Percentiles rank a stretch among this genome's conserved stretches.
phyloP scores from a whole-genome alignment of 2,797 vertebrate genomes.

The Alectoris magna region DNA sequence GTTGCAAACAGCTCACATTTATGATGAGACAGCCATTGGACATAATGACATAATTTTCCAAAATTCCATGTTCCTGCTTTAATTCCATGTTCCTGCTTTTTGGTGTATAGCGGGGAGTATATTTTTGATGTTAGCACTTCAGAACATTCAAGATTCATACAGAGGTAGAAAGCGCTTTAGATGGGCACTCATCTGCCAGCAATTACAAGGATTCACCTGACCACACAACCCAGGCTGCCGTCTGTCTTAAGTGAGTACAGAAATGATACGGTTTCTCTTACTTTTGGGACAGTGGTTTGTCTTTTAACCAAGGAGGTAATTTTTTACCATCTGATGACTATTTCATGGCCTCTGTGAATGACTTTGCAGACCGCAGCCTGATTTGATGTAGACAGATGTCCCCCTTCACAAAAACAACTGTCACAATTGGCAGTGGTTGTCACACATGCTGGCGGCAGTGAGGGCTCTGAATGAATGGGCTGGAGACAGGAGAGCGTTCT shows the following conservation, averaged over 20 bases:
- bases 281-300: not conserved
- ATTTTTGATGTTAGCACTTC: not conserved
- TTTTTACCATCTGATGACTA: slow-evolving; percentile 60
- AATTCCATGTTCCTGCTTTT: not conserved
- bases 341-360: slow-evolving; percentile 45
- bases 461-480: not conserved
- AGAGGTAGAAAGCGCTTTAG: not conserved
- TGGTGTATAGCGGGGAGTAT: not conserved
- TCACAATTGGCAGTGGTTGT: slow-evolving; percentile 45
- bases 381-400: slow-evolving; percentile 66
- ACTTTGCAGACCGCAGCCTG: slow-evolving; percentile 34
- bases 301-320: slow-evolving; percentile 47
- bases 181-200: not conserved
- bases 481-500: not conserved
- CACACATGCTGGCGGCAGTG: slow-evolving; percentile 13
- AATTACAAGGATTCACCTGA: not conserved
- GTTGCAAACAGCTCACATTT: not conserved
- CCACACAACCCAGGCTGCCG: not conserved
- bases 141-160: not conserved
- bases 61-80: not conserved
- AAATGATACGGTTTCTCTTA: not conserved
- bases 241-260: not conserved
- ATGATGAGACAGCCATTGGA: not conserved
- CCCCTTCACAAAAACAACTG: slow-evolving; percentile 64
- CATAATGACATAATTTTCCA: not conserved